A percentile compares a stretch with the other conserved stretches of the same genome.
phyloP scores from a whole-genome alignment of 2,797 vertebrate species.

The Thamnophis elegans region DNA sequence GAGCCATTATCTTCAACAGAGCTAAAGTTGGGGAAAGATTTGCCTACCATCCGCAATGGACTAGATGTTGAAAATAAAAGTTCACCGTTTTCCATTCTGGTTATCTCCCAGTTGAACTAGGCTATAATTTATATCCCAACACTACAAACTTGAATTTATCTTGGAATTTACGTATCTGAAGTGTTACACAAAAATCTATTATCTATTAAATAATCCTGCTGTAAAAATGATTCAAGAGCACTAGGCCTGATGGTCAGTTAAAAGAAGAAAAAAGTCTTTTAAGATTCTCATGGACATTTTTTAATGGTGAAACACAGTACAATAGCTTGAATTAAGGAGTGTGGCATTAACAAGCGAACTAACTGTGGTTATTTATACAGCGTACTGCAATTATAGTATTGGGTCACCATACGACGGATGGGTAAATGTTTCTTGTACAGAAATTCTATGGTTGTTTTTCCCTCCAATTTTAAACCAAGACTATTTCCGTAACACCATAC shows the following conservation, averaged over 20 bases:
- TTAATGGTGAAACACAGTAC: background rate
- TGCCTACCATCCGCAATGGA: background rate
- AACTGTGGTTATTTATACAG: background rate
- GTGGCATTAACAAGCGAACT: background rate
- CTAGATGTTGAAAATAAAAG: background rate
- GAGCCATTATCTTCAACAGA: background rate
- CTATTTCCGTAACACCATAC: too few relatives aligned
- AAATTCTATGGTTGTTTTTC: background rate
- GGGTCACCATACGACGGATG: background rate
- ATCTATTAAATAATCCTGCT: background rate
- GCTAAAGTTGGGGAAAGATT: background rate
- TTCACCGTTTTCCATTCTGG: background rate
- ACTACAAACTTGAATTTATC: background rate
- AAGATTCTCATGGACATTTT: background rate
- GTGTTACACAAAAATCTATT: background rate
- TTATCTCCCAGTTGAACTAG: background rate
- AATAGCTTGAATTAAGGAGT: background rate
- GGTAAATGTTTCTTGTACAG: background rate
- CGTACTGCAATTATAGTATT: background rate
- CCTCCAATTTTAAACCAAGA: background rate
- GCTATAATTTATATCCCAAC: background rate
- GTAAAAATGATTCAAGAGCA: background rate
- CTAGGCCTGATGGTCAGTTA: background rate
- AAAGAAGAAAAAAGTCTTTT: background rate
- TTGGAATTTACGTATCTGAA: background rate